phyloP scores from a whole-genome alignment of 2,113 vertebrate genomes.

The Accipiter virgatus region DNA sequence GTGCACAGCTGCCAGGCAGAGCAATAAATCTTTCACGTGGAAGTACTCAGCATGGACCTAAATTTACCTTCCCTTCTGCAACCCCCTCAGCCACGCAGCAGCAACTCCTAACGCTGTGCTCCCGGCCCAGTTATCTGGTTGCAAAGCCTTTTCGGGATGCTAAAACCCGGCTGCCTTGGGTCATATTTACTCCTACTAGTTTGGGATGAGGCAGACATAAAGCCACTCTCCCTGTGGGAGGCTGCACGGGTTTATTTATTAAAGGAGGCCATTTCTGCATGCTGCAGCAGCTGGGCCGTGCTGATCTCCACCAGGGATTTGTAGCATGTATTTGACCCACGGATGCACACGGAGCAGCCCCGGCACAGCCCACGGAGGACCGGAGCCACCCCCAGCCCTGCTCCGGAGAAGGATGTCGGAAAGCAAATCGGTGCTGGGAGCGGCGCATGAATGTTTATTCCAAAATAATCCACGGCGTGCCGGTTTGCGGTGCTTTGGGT shows the following conservation, averaged over 20 bases:
- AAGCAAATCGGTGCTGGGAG: neutral
- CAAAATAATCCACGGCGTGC: fast-evolving
- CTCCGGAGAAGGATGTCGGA: neutral
- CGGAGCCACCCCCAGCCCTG: neutral
- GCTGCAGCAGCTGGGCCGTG: neutral
- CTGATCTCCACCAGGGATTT: neutral
- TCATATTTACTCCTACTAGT: neutral
- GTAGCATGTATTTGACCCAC: neutral
- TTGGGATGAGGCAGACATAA: neutral
- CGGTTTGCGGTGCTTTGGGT: neutral
- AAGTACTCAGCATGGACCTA: neutral
- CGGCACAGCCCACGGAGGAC: neutral
- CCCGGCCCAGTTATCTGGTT: neutral
- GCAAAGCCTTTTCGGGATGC: neutral
- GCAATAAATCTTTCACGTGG: neutral
- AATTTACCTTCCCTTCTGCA: neutral
- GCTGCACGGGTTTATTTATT: neutral
- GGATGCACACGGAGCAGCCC: neutral
- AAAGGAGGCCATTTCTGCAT: neutral
- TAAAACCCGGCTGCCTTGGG: neutral
- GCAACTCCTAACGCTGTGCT: neutral
- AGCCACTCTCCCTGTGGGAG: neutral
- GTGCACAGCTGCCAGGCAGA: neutral
- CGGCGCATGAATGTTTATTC: fast-evolving
- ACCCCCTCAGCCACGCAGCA: neutral